Percentiles rank a stretch among this genome's conserved stretches.
Conservation (phyloP, 2,888 invertebrate genomes). For the Ptilodon capucinus region DNA sequence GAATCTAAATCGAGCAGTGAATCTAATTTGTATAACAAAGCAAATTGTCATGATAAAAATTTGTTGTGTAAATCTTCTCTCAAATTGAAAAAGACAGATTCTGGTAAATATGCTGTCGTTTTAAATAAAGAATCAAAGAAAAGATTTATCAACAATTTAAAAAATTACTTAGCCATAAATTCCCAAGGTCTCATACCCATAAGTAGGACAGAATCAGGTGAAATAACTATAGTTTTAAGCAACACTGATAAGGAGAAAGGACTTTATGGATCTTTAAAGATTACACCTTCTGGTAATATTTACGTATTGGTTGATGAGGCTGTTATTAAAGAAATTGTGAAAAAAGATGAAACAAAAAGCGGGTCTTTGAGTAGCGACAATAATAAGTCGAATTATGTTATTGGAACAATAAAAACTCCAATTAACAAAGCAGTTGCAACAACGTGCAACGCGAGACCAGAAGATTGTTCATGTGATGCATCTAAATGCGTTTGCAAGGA, state of each 20-base stretch:
- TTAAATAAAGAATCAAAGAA: constrained; percentile 53
- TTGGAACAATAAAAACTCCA: constrained; percentile 22
- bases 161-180: constrained; percentile 38
- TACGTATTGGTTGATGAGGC: constrained; percentile 46
- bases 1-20: constrained; percentile 43
- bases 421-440: constrained; percentile 45
- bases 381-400: constrained; percentile 17
- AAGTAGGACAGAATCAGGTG: constrained; percentile 42
- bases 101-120: constrained; percentile 49
- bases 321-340: constrained; percentile 20
- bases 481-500: constrained; percentile 46
- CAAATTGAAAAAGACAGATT: constrained; percentile 40
- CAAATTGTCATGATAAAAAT: constrained; percentile 28
- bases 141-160: constrained; percentile 48
- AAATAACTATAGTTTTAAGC: constrained; percentile 46
- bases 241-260: constrained; percentile 23
- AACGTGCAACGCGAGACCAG: constrained; percentile 35
- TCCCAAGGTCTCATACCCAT: constrained; percentile 42
- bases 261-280: constrained; percentile 48
- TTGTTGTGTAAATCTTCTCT: constrained; percentile 30
- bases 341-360: constrained; percentile 14
- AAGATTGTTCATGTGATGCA: constrained; percentile 32
- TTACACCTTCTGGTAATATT: constrained; percentile 56
- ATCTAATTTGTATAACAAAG: constrained; percentile 39
- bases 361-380: neutral